Conservation (phyloP, 2,888 invertebrate species). For the Oxystoma pomonae region DNA sequence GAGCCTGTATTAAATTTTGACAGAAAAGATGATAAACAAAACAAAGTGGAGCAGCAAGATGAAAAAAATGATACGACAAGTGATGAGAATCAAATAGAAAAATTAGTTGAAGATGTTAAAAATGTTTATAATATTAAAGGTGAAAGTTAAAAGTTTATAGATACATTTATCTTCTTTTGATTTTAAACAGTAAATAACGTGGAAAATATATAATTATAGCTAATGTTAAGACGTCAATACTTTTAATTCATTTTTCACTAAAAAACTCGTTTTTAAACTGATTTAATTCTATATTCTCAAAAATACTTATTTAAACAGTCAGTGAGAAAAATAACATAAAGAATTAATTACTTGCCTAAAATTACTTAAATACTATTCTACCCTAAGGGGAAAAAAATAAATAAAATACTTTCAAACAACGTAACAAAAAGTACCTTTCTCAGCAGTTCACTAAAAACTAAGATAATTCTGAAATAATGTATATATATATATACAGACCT, state of each 20-base stretch:
- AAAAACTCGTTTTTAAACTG: background rate
- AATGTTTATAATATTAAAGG: background rate
- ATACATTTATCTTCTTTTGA: no score
- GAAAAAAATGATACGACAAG: background rate
- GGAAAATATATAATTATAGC: no score
- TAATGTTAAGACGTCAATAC: no score
- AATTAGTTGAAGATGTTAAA: background rate
- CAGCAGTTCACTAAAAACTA: no score
- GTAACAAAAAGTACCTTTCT: background rate
- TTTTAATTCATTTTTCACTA: background rate
- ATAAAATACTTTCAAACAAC: background rate
- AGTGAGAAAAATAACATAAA: background rate
- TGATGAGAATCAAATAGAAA: constrained; percentile 1
- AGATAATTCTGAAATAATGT: no score
- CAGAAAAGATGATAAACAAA: constrained; percentile 11
- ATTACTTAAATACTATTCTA: background rate
- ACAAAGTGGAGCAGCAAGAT: background rate
- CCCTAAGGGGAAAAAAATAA: background rate
- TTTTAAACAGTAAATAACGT: no score
- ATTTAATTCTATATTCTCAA: background rate
- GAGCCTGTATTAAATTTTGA: constrained; percentile 30
- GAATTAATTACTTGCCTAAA: no score
- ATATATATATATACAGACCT: no score
- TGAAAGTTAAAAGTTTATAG: background rate
- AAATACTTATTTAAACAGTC: background rate